Evolutionary conservation across 2,113 vertebrate species (phyloP).

Genomic region (Cavia porcellus): DNA sequence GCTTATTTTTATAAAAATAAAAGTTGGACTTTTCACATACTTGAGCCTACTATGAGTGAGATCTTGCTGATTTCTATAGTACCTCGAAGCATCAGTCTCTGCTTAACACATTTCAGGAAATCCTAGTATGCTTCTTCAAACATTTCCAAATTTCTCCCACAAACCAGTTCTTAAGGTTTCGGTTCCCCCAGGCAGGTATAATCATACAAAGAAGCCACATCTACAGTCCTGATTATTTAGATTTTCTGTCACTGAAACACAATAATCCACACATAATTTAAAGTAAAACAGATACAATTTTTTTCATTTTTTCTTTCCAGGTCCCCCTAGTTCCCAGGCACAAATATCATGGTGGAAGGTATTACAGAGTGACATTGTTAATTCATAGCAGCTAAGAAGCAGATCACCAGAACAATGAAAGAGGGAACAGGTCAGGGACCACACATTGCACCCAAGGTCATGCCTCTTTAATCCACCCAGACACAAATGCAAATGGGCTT

Average conservation of each 20-base stretch:
- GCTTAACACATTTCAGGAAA: not conserved
- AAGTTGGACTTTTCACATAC: not conserved
- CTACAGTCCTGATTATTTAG: not conserved
- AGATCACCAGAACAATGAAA: not conserved
- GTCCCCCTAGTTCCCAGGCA: not conserved
- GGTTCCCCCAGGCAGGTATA: not conserved
- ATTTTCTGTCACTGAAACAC: not conserved
- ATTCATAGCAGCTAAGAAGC: not conserved
- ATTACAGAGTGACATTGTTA: not conserved
- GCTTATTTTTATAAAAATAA: not conserved
- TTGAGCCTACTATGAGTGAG: not conserved
- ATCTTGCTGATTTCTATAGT: not conserved
- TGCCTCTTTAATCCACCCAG: not conserved
- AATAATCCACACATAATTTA: not conserved
- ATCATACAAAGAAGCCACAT: not conserved
- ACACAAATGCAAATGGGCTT: not conserved
- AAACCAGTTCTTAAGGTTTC: not conserved
- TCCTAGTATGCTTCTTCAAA: not conserved
- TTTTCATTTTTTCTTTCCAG: not conserved
- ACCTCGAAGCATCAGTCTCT: not conserved
- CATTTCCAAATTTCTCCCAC: not conserved
- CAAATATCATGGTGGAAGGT: not conserved
- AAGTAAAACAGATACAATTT: not conserved
- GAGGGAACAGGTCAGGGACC: not conserved
- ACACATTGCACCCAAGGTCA: not conserved